A percentile compares a stretch with the other conserved stretches of the same genome.
Conservation (phyloP, 2,113 vertebrate genomes). For the Ageneiosus marmoratus region DNA sequence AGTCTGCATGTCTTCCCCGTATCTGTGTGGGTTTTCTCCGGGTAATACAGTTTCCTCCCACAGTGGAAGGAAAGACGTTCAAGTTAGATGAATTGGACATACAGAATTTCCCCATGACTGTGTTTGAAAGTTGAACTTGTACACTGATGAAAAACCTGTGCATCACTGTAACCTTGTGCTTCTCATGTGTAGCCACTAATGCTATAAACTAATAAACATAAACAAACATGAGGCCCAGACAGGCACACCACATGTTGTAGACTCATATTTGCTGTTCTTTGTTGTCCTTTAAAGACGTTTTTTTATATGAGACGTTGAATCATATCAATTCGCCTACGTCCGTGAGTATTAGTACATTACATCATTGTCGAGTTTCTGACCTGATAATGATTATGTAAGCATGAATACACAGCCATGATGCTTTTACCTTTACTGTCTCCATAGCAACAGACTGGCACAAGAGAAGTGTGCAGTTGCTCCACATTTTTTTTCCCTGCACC, state of each 20-base stretch:
- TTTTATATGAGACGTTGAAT: slow-evolving; percentile 13
- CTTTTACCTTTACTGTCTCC: slow-evolving; percentile 39
- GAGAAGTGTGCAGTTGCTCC: not conserved
- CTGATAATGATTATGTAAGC: slow-evolving; percentile 18
- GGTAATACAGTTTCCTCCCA: too few species aligned
- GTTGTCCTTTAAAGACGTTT: not conserved
- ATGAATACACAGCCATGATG: not conserved
- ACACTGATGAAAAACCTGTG: too few species aligned
- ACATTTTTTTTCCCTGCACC: not conserved
- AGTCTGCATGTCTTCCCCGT: too few species aligned
- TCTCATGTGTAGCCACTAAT: too few species aligned
- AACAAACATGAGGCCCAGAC: too few species aligned
- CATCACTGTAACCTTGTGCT: too few species aligned
- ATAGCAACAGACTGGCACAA: slow-evolving; percentile 37
- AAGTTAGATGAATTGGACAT: too few species aligned
- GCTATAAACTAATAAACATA: too few species aligned
- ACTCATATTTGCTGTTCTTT: not conserved
- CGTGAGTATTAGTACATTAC: not conserved
- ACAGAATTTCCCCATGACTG: too few species aligned
- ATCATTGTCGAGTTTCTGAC: slow-evolving; percentile 16
- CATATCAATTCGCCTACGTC: not conserved
- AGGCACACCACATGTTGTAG: not conserved
- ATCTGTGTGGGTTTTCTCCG: too few species aligned
- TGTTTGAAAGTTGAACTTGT: too few species aligned
- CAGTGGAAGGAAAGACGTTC: too few species aligned